Conservation (phyloP, 2,888 invertebrate genomes). For the Drosophila prostipennis region DNA sequence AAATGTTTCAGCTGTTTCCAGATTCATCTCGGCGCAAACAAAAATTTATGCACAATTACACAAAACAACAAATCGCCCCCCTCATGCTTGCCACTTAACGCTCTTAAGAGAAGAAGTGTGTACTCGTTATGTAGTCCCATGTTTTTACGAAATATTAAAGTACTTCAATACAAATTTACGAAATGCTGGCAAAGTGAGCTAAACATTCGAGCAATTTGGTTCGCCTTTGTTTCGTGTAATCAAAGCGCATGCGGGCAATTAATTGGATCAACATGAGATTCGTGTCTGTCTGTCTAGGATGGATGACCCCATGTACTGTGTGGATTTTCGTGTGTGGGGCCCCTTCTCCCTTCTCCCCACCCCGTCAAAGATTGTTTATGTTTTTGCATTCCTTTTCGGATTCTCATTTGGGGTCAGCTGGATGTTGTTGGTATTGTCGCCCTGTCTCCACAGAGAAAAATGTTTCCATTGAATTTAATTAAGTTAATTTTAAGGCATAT, state of each 20-base stretch:
- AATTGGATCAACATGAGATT: slow-evolving; percentile 65
- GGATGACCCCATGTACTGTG: slow-evolving; percentile 24
- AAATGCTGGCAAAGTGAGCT: slow-evolving; percentile 63
- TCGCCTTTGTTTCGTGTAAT: slow-evolving; percentile 55
- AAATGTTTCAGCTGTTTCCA: slow-evolving; percentile 58
- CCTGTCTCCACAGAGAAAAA: slow-evolving; percentile 7
- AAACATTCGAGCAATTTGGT: slow-evolving; percentile 54
- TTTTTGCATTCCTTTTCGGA: slow-evolving; percentile 27
- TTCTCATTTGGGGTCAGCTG: slow-evolving; percentile 41
- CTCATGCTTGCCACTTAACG: slow-evolving; percentile 57
- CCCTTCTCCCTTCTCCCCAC: no score
- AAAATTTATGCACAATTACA: slow-evolving; percentile 55
- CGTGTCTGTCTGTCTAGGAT: slow-evolving; percentile 34
- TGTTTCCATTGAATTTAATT: no score
- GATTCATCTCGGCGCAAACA: slow-evolving; percentile 20
- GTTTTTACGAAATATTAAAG: slow-evolving; percentile 66
- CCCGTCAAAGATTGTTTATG: slow-evolving; percentile 28
- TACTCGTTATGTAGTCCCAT: slow-evolving; percentile 18
- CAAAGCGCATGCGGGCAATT: slow-evolving; percentile 77
- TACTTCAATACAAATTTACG: slow-evolving; percentile 59
- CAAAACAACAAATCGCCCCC: slow-evolving; percentile 29
- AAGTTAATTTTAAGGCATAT: no score
- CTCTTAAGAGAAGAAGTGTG: slow-evolving; percentile 33
- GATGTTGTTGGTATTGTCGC: slow-evolving; percentile 19
- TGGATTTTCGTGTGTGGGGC: no score